Evolutionary conservation across 2,797 vertebrate genomes (phyloP).

Genomic region (Microchirus variegatus): DNA sequence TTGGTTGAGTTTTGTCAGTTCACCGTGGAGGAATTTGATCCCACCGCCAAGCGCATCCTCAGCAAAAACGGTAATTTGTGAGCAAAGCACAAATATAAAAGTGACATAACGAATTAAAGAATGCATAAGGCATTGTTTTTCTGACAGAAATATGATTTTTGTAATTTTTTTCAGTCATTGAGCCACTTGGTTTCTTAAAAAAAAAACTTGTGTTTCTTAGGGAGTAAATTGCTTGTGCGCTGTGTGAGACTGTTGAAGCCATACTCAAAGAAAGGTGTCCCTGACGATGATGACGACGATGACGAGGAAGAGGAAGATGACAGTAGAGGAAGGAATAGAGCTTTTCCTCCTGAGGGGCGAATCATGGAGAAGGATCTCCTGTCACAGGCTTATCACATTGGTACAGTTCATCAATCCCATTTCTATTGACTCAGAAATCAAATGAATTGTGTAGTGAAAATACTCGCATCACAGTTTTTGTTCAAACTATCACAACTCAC

Average conservation of each 20-base stretch:
- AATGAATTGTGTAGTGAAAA: too few species aligned
- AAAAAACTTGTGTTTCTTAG: slow-evolving; percentile 63
- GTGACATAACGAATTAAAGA: background rate
- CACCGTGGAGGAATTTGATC: slow-evolving; percentile 87
- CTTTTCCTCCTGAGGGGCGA: slow-evolving; percentile 77
- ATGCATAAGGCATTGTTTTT: background rate
- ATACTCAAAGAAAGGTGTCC: slow-evolving; percentile 81
- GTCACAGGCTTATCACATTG: slow-evolving; percentile 90
- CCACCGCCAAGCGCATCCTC: slow-evolving; percentile 82
- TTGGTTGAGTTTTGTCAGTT: slow-evolving; percentile 80
- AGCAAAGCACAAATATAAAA: background rate
- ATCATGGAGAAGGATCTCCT: slow-evolving; percentile 90
- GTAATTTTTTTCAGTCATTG: too few species aligned
- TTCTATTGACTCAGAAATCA: background rate
- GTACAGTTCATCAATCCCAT: slow-evolving; percentile 73
- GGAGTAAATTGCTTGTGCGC: slow-evolving; percentile 86
- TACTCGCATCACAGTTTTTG: too few species aligned
- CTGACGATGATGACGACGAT: slow-evolving; percentile 81
- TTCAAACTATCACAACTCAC: too few species aligned
- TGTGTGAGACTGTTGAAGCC: slow-evolving; percentile 90
- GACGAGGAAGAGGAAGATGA: slow-evolving; percentile 85
- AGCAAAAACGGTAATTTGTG: slow-evolving; percentile 84
- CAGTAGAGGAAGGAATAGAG: slow-evolving; percentile 73
- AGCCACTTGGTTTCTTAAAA: too few species aligned
- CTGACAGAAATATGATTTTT: too few species aligned